Base-by-base conservation (phyloP, 2,888 invertebrate genomes). In the Dione vanillae region DNA sequence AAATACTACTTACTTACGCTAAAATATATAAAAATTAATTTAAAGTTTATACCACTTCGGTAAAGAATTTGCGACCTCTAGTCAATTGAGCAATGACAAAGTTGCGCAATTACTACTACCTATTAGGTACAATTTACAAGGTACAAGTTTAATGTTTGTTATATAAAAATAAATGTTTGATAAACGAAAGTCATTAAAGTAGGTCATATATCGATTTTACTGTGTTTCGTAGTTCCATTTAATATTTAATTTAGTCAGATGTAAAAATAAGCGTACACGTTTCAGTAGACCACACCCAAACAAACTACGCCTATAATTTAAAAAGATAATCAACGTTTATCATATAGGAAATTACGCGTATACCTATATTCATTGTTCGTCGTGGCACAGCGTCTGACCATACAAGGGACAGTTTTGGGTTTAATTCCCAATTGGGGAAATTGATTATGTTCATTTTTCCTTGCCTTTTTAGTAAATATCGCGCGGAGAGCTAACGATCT, bases 181-280 rank as follows among this genome's bases (percentile, higher is more conserved):
- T 35, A 62, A 45, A 61, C 52, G 14, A 27, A 67, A 49, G 16
- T n/a, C 12, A 61, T 37, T 62, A 27, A 62, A 19, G 16, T 52
- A 27, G 61, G 61, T 52, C 52, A 54, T 16, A 45, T 61, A 68
- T 68, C 37, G 68, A 68, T 68, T 68, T 61, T 12, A 37, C 43
- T 16, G 19, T 45, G 62, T 62, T 45, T 61, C 68, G 20, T 52
- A 43, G 49, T 67, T 35, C 14, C 54, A 35, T 35, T 52, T 45
- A 68, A 62, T 68, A 68, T 47, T 68, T 68, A 62, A 37, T 35
- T 37, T 19, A 40, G 56, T 40, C 20, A 12, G 37, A 47, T 19
- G 19, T 43, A 61, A 61, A 59, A n/a, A 35, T 49, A 47, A 16
- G 16, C 10, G 16, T 19, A 16, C 1, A 49, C 10, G 16, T 54